phyloP scores from a whole-genome alignment of 2,113 vertebrate species.

The Pelobates fuscus region DNA sequence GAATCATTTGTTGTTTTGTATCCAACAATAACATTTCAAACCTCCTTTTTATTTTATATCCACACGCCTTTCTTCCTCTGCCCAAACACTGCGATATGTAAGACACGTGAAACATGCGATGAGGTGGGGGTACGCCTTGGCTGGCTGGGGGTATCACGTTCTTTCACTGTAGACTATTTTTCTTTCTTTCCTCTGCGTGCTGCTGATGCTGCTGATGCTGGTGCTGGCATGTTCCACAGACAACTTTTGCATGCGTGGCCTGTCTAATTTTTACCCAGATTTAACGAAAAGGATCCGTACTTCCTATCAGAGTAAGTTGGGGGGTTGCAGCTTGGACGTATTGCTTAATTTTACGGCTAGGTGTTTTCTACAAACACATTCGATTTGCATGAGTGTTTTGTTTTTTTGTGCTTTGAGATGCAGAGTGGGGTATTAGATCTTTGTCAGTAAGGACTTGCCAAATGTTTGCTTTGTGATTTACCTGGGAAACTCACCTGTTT shows the following conservation, averaged over 20 bases:
- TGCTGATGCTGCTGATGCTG: conserved; percentile 78
- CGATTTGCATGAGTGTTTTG: conserved; percentile 69
- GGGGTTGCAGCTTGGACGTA: conserved; percentile 67
- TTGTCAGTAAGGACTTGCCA: too few relatives aligned
- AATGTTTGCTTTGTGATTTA: too few relatives aligned
- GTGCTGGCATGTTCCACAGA: conserved; percentile 97
- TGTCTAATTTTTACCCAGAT: conserved; percentile 99
- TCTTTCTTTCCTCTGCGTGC: conserved; percentile 78
- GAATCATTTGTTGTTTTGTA: too few relatives aligned
- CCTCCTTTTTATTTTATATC: conserved; percentile 52
- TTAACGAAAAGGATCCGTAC: conserved; percentile 99
- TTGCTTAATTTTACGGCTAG: conserved; percentile 60
- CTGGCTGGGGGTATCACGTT: conserved; percentile 72
- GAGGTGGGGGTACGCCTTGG: conserved; percentile 63
- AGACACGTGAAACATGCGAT: conserved; percentile 59
- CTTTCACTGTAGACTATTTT: conserved; percentile 79
- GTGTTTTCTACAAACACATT: conserved; percentile 74
- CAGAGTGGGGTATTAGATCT: too few relatives aligned
- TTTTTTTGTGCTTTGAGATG: background rate
- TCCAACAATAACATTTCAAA: too few relatives aligned
- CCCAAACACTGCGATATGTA: conserved; percentile 54
- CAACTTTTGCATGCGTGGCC: conserved; percentile 98
- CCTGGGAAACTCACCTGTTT: too few relatives aligned
- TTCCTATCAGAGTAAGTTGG: conserved; percentile 98
- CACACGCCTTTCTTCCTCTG: conserved; percentile 56